A percentile compares a stretch with the other conserved stretches of the same genome.
Conservation (phyloP, 2,113 vertebrate species). For the Saguinus midas region DNA sequence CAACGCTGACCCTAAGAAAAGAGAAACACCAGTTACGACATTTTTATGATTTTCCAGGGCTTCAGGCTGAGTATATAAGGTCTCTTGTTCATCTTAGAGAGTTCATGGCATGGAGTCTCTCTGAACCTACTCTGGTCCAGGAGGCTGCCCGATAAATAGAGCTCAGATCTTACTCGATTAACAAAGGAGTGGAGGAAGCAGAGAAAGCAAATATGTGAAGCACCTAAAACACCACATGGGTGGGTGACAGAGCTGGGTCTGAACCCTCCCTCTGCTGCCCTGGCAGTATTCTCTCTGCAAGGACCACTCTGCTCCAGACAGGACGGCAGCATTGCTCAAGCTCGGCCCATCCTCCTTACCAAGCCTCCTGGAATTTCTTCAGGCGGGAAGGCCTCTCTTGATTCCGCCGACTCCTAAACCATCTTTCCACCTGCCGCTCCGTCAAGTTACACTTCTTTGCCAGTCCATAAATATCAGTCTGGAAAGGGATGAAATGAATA, state of each 20-base stretch:
- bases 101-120: neutral
- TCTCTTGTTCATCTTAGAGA: neutral
- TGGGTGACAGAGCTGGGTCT: neutral
- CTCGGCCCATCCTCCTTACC: conserved; percentile 82
- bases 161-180: neutral
- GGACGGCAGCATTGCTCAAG: accelerated
- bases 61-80: neutral
- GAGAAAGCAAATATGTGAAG: neutral
- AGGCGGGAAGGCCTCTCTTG: conserved; percentile 90
- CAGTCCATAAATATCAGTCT: conserved; percentile 91
- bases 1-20: neutral
- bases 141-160: neutral
- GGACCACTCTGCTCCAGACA: neutral
- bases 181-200: neutral
- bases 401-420: conserved; percentile 92
- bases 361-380: conserved; percentile 95
- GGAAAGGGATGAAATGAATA: conserved; percentile 46
- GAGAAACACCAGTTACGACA: neutral
- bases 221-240: neutral
- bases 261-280: neutral
- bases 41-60: neutral
- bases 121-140: too few relatives aligned
- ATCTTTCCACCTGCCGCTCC: conserved; percentile 89
- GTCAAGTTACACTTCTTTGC: conserved; percentile 93
- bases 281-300: neutral